Evolutionary conservation across 2,113 vertebrate species (phyloP).

Genomic region (Gallinago undulata): DNA sequence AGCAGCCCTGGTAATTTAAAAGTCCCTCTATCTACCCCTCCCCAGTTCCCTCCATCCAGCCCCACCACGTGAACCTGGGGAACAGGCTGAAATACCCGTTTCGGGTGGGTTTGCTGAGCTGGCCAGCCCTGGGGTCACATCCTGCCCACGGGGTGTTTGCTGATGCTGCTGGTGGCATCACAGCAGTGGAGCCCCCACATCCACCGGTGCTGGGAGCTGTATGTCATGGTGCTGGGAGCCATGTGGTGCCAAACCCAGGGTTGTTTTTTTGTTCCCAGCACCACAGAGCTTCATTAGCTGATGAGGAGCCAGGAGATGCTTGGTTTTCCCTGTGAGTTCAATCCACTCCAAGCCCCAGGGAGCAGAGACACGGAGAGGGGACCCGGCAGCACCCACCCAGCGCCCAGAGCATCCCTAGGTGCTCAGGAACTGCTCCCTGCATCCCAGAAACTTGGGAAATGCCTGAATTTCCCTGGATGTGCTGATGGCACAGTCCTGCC

Average conservation of each 20-base stretch:
- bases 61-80: background rate
- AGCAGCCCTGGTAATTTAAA: background rate
- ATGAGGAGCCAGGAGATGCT: background rate
- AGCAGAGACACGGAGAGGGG: background rate
- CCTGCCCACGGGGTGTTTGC: background rate
- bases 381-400: background rate
- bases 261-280: background rate
- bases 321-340: rapidly evolving
- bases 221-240: background rate
- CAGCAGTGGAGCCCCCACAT: rapidly evolving
- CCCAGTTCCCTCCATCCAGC: background rate
- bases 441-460: background rate
- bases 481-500: background rate
- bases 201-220: background rate
- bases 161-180: background rate
- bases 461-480: background rate
- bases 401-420: rapidly evolving
- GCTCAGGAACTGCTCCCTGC: background rate
- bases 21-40: background rate
- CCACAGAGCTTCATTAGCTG: background rate
- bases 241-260: background rate
- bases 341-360: background rate
- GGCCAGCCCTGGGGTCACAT: background rate
- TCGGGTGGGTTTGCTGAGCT: background rate
- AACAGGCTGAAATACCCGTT: background rate